Evolutionary conservation across 2,888 invertebrate genomes (phyloP).

Genomic region (Macrosiphum euphorbiae): DNA sequence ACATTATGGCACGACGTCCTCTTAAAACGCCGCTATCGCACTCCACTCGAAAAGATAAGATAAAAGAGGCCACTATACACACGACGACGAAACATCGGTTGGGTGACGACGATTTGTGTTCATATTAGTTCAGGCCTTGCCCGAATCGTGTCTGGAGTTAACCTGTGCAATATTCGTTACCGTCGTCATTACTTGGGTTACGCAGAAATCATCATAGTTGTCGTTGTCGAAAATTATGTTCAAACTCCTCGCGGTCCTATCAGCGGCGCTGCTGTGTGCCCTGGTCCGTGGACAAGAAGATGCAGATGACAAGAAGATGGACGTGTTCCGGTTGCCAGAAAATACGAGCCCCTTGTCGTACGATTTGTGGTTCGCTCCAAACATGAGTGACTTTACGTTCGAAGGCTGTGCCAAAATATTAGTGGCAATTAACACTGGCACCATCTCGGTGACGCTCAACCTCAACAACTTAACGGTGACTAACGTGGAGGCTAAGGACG

Average conservation of each 20-base stretch:
- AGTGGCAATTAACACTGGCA: accelerated
- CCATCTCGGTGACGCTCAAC: neutral
- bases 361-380: neutral
- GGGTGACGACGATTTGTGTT: neutral
- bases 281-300: neutral
- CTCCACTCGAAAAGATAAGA: neutral
- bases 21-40: neutral
- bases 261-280: neutral
- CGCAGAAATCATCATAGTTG: neutral
- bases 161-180: neutral
- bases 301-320: neutral
- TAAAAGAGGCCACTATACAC: neutral
- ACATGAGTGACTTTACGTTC: neutral
- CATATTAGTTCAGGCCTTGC: neutral
- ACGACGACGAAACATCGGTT: neutral
- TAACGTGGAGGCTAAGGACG: neutral
- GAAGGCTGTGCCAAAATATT: neutral
- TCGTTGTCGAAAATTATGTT: neutral
- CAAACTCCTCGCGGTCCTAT: neutral
- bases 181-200: neutral
- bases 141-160: neutral
- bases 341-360: neutral
- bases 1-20: neutral
- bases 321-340: neutral
- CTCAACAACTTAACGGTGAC: neutral